Percentiles rank a stretch among this genome's conserved stretches.
phyloP scores from a whole-genome alignment of 1,140 invertebrate genomes.

The Lucilia sericata region DNA sequence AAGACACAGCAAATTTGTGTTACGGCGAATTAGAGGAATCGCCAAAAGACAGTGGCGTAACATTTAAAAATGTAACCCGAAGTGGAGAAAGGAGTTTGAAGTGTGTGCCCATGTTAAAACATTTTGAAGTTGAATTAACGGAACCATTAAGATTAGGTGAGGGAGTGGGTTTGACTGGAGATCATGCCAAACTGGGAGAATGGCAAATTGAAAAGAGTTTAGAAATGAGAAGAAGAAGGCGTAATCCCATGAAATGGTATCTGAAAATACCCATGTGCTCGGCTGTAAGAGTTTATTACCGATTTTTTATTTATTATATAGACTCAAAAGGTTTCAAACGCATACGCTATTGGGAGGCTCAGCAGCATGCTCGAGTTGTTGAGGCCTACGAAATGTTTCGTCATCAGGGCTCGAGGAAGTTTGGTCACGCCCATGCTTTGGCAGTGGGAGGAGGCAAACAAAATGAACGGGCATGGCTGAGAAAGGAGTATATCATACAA shows the following conservation, averaged over 20 bases:
- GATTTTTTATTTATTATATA: slow-evolving; percentile 81
- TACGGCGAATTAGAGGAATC: background rate
- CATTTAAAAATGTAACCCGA: background rate
- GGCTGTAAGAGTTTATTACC: slow-evolving; percentile 77
- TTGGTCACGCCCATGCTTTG: slow-evolving; percentile 71
- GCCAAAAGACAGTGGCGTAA: background rate
- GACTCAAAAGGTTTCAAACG: slow-evolving; percentile 72
- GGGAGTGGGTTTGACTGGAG: slow-evolving; percentile 67
- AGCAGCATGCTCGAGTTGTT: slow-evolving; percentile 70
- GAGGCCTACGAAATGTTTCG: slow-evolving; percentile 65
- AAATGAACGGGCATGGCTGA: slow-evolving; percentile 86
- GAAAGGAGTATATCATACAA: slow-evolving; percentile 85
- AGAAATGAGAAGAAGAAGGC: slow-evolving; percentile 55
- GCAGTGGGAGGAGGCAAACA: slow-evolving; percentile 73
- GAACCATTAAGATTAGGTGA: slow-evolving; percentile 59
- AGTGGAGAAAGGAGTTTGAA: slow-evolving; percentile 52
- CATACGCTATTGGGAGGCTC: slow-evolving; percentile 86
- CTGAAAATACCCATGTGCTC: slow-evolving; percentile 71
- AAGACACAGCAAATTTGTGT: background rate
- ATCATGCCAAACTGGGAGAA: slow-evolving; percentile 64
- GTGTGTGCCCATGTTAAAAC: slow-evolving; percentile 60
- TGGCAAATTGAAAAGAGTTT: slow-evolving; percentile 68
- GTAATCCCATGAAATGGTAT: slow-evolving; percentile 54
- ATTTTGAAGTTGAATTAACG: slow-evolving; percentile 57
- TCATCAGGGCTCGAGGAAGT: slow-evolving; percentile 70